Conservation (phyloP, 37 sponge, comb jelly and placozoan genomes). For the Cladorhizidae sp. region DNA sequence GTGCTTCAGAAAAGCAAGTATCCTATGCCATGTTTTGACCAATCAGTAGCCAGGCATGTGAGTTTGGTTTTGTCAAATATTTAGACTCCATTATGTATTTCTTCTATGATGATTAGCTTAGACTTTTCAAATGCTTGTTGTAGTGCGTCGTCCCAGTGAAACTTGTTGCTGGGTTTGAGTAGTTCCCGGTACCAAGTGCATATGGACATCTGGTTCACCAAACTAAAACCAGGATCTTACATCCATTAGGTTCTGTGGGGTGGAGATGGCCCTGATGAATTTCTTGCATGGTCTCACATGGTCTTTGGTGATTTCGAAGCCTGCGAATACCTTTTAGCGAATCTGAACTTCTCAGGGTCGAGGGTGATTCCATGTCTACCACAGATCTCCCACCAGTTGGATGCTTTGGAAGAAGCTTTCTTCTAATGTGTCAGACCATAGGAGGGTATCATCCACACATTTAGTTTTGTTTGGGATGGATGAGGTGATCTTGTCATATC, state of each 20-base stretch:
- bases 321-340: slow-evolving; percentile 54
- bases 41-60: slow-evolving; percentile 51
- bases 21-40: slow-evolving; percentile 43
- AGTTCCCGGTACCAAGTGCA: slow-evolving; percentile 50
- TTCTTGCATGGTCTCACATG: slow-evolving; percentile 50
- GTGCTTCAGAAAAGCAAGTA: slow-evolving; percentile 46
- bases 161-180: slow-evolving; percentile 28
- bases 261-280: slow-evolving; percentile 39
- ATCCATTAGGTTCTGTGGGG: slow-evolving; percentile 42
- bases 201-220: slow-evolving; percentile 52
- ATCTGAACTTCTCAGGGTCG: slow-evolving; percentile 41
- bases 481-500: slow-evolving; percentile 37
- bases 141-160: slow-evolving; percentile 39
- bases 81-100: slow-evolving; percentile 17
- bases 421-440: slow-evolving; percentile 42
- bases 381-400: slow-evolving; percentile 45
- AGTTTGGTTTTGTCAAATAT: slow-evolving; percentile 56
- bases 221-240: slow-evolving; percentile 53
- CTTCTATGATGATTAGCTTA: slow-evolving; percentile 26
- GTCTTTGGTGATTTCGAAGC: slow-evolving; percentile 51
- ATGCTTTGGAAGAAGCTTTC: slow-evolving; percentile 53
- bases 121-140: slow-evolving; percentile 46
- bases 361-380: slow-evolving; percentile 52
- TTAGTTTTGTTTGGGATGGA: slow-evolving; percentile 37
- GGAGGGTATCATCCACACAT: slow-evolving; percentile 12